Evolutionary conservation across 2,888 invertebrate species (phyloP), one percentile per base, ranked within the genome.

Genomic region (Troides aeacus): DNA sequence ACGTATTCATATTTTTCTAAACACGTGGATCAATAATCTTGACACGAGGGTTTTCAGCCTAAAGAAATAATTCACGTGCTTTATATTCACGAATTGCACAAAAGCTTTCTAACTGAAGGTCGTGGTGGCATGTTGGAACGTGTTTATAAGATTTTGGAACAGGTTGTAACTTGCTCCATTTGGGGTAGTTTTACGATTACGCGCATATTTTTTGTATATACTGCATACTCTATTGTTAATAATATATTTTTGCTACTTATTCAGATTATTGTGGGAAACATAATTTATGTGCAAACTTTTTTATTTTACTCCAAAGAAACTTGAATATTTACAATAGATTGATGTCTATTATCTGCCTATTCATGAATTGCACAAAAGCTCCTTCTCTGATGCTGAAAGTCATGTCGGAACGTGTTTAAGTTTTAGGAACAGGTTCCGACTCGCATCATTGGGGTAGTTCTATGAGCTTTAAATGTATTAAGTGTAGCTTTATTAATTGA

Each of bases 21-120:
- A 72, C 74, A 74, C 75, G 73, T 74, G 74, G 69, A 53, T 63
- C 69, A 72, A 71, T 72, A 71, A 71, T 72, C 72, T 73, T 62
- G 17, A 59, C 60, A 23, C 30, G 63, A 60, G 63, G 66, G 64
- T 62, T 67, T 42, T 12, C 2, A 53, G 57, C 59, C 24, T 62
- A 70, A 17, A 64, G 66, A 66, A 63, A 62, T 62, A 62, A 69
- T 64, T 53, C 46, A 64, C 64, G 53, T 61, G 61, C 57, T 57
- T 71, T 67, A 42, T 21, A 61, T 71, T 30, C 61, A 56, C 50
- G 64, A 62, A 39, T 71, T 71, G 71, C 65, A 68, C 68, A 71
- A 71, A 66, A 65, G 68, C 68, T 66, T 64, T 64, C 21, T 21
- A 36, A 15, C 36, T 39, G 61, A 64, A 67, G 57, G 61, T 71